Base-by-base conservation (phyloP, 2,888 invertebrate genomes). In the Anthrax anthrax region DNA sequence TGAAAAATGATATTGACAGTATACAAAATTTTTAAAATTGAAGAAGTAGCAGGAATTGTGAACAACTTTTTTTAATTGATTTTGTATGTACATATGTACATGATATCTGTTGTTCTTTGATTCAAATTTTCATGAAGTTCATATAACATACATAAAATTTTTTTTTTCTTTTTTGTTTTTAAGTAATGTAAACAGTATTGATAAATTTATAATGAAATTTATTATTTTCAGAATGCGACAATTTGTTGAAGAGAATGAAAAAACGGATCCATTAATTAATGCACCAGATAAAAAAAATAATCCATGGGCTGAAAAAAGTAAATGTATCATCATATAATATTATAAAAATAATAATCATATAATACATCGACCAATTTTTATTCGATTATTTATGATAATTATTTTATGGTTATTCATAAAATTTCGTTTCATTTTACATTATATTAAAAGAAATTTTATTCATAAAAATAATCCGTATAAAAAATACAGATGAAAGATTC, bases 241-340 rank as follows among this genome's bases (percentile, higher is more conserved):
- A 62, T 95, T 90, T 71, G 90, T 95, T 51, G 94, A 94, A 72
- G 91, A 91, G 70, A 91, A 94, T 66, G 92, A 95, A 71, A 92
- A 91, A 64, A 87, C 85, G 65, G 94, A 94, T 70, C 94, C 94
- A 42, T 78, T 95, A 62, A 92, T 95, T 71, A 92, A 94, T 72
- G 92, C 95, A 56, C 91, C 94, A 53, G 95, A 95, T 74, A 95
- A 95, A 78, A 94, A 95, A 75, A 91, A 90, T 73, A 95, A 95
- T 73, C 95, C 95, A 52, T 95, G 95, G 94, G 94, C 94, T 56
- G 94, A 95, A 71, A 95, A 95, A 74, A 91, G 92, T 63, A 95
- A 95, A 75, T 95, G 95, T 75, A 78, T 85, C 72, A 86, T 92
- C 72, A 90, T 91, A 89, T 92, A 90, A 85, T 67, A 65, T 32